Conservation (phyloP, 2,888 invertebrate genomes). For the Merodon equestris region DNA sequence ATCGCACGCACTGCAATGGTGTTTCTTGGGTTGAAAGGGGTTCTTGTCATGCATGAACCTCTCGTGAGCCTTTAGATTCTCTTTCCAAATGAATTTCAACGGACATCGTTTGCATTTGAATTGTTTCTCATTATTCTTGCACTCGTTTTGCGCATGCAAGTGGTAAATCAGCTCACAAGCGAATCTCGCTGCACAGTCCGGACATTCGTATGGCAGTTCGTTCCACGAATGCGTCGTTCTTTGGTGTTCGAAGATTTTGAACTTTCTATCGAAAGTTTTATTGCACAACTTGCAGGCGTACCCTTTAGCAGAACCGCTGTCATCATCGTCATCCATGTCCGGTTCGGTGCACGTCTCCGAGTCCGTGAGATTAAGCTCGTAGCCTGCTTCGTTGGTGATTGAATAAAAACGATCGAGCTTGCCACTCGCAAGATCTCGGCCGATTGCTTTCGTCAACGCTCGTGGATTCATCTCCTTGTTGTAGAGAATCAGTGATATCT, state of each 20-base stretch:
- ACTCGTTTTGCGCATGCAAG: slow-evolving; percentile 79
- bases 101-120: slow-evolving; percentile 75
- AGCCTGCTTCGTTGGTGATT: slow-evolving; percentile 75
- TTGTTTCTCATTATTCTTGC: slow-evolving; percentile 74
- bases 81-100: slow-evolving; percentile 76
- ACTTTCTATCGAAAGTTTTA: slow-evolving; percentile 72
- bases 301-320: slow-evolving; percentile 20
- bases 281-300: slow-evolving; percentile 74
- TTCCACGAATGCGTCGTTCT: slow-evolving; percentile 75
- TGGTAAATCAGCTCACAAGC: slow-evolving; percentile 79
- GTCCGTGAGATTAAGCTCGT: slow-evolving; percentile 75
- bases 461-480: slow-evolving; percentile 63
- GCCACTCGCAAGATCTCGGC: slow-evolving; percentile 55
- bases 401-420: slow-evolving; percentile 74
- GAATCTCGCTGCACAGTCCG: slow-evolving; percentile 80
- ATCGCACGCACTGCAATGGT: slow-evolving; percentile 82
- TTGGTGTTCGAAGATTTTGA: slow-evolving; percentile 75
- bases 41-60: slow-evolving; percentile 62
- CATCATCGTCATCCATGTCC: slow-evolving; percentile 52
- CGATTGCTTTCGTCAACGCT: slow-evolving; percentile 23
- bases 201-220: slow-evolving; percentile 80
- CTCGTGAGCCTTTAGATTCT: slow-evolving; percentile 74
- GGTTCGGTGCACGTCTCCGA: slow-evolving; percentile 70
- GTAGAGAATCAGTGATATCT: slow-evolving; percentile 71
- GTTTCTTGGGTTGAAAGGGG: slow-evolving; percentile 36